Evolutionary conservation across 2,797 vertebrate genomes (phyloP).

Genomic region (Myotis pilosus): DNA sequence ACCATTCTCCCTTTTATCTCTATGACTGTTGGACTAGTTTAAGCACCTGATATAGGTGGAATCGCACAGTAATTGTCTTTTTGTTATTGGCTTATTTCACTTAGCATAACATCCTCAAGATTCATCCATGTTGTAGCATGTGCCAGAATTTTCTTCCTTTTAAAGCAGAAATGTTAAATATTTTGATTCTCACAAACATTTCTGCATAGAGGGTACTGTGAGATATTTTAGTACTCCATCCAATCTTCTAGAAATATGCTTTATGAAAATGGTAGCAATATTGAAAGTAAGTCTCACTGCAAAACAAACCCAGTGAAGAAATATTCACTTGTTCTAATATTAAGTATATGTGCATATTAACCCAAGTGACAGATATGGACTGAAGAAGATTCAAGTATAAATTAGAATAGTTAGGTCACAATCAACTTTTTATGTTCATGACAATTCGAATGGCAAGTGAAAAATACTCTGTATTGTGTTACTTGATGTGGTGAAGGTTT

Average conservation of each 20-base stretch:
- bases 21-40: neutral
- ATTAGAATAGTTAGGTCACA: neutral
- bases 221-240: neutral
- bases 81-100: slow-evolving; percentile 12
- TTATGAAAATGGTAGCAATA: neutral
- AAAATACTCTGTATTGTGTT: neutral
- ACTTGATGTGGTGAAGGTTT: neutral
- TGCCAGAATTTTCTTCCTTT: slow-evolving; percentile 17
- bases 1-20: neutral
- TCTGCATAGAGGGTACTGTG: neutral
- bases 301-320: slow-evolving; percentile 30
- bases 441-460: neutral
- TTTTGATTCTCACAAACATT: slow-evolving; percentile 28
- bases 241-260: neutral
- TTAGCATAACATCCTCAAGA: neutral
- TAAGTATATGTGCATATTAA: neutral
- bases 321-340: neutral
- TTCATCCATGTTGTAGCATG: neutral
- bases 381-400: neutral
- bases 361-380: neutral
- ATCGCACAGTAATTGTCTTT: neutral
- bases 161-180: neutral
- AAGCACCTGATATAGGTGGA: neutral
- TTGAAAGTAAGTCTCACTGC: neutral
- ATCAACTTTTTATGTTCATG: neutral